Evolutionary conservation across 2,113 vertebrate species (phyloP), one percentile per base, ranked within the genome.

Genomic region (Beaufortia kweichowensis): DNA sequence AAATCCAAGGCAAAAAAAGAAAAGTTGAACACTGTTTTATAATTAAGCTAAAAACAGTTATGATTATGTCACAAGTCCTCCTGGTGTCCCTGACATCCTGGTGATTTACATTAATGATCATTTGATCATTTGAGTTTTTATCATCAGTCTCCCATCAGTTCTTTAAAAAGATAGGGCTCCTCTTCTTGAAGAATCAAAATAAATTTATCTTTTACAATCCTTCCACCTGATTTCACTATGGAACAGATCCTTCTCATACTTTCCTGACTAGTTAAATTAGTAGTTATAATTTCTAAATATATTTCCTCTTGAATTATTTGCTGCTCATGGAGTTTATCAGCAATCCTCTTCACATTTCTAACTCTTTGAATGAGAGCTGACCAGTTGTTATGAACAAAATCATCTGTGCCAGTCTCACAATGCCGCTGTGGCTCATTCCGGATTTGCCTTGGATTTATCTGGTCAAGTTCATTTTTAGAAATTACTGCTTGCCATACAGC

Each of bases 231-330:
- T 15, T 31, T 10, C 19, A 70, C 50, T 1, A 24, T 17, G 6
- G 19, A 21, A 19, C 67, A 70, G 67, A 70, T 70, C 67, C 10
- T 10, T 10, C 67, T 70, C 50, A 56, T 70, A n/a, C 67, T 56
- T 0, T 9, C 29, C 8, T 56, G 48, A 17, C 1, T 21, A 8
- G 29, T 70, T 35, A 2, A 55, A 35, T 1, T 56, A 0, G 12
- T 31, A 24, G 9, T 29, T 53, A 29, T 55, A 48, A 70, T 39
- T 39, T 35, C 7, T 35, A 29, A 70, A 39, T 70, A 70, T 1
- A 24, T 6, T 35, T 56, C 46, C 2, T 55, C 29, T 9, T 69
- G 2, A 35, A 69, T 69, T 48, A 70, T 10, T 35, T 56, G 10
- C 28, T 2, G 14, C 1, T 56, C n/a, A 35, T 9, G 67, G 3